These are phyloP conservation scores for Diplolepis rosae DNA, from an alignment of 2,888 invertebrate genomes.

Conservation along the genomic window DNA sequence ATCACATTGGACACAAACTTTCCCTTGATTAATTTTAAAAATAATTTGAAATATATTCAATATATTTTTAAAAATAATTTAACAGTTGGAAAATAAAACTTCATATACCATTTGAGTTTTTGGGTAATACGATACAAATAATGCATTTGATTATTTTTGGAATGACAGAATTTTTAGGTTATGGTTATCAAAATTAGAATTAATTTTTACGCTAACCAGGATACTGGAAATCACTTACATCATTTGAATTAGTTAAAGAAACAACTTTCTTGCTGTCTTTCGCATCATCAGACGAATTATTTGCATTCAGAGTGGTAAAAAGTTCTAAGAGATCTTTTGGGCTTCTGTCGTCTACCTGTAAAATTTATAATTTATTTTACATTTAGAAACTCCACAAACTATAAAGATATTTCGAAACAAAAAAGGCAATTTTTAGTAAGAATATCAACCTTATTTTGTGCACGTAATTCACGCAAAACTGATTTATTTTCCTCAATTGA, in stretches of 20 bases:
- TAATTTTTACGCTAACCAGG: not conserved
- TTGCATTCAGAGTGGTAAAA: conserved; percentile 8
- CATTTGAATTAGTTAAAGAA: not conserved
- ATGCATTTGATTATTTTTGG: not conserved
- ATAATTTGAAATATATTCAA: not conserved
- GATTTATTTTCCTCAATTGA: conserved; percentile 14
- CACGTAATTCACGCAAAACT: conserved; percentile 14
- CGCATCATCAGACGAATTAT: not conserved
- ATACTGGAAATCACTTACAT: not conserved
- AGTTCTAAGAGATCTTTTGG: conserved; percentile 9
- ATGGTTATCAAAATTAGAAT: not conserved
- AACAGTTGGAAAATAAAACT: not conserved
- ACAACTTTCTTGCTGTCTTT: conserved; percentile 1
- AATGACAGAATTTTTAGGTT: conserved; percentile 17
- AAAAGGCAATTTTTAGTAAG: not conserved
- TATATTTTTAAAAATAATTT: not conserved
- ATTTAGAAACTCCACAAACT: not conserved
- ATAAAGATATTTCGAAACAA: not conserved
- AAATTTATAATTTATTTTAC: not conserved
- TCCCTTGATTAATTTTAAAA: not conserved
- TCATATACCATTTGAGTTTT: not conserved
- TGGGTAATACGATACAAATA: not conserved
- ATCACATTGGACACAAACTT: not conserved
- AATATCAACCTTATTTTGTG: conserved; percentile 17
- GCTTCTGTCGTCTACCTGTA: conserved; percentile 18